Base-by-base conservation (phyloP, 2,797 vertebrate genomes). In the Crypturellus tataupa region DNA sequence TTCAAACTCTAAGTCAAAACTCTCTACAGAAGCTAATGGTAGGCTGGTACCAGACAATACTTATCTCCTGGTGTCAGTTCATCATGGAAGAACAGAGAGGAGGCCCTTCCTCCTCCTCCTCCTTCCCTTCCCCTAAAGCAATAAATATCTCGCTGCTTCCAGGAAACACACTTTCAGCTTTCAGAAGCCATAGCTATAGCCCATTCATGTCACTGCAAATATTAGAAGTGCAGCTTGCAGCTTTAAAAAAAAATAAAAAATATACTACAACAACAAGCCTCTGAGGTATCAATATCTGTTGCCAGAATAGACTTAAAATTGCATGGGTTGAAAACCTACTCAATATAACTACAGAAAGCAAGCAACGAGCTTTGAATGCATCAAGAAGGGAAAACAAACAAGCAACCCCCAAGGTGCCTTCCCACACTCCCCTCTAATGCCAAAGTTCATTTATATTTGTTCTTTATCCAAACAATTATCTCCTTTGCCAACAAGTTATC, bases 81-180 rank as follows among this genome's bases (percentile, higher is more conserved):
- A 63, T 53, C 76, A 55, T 0, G 6, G 9, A 71, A 12, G 40
- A n/a, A 71, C 71, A 8, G 9, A 63, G 27, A 68, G 0, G 0
- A 17, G 15, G 63, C 11, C 20, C 11, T 44, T 24, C 58, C n/a
- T n/a, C n/a, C n/a, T n/a, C 60, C 24, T 5, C n/a, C 37, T 77
- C 23, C 20, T 33, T 10, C 25, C 20, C 27, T 46, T 56, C 35
- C 20, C 13, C 24, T 18, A 35, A 63, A 60, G 14, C 21, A 24
- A 19, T 19, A 25, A n/a, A 71, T 13, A 69, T 25, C 37, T 55
- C 31, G 39, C 10, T 44, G 40, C 21, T 64, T 56, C 75, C 16
- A 63, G 35, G 51, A 87, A 55, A 35, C 5, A 33, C 3, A 20
- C 56, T 69, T 55, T 27, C 12, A 80, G 55, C 17, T 63, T 73